Percentiles rank a stretch among this genome's conserved stretches.
Conservation (phyloP, 2,888 invertebrate genomes). For the Pimpla rufipes region DNA sequence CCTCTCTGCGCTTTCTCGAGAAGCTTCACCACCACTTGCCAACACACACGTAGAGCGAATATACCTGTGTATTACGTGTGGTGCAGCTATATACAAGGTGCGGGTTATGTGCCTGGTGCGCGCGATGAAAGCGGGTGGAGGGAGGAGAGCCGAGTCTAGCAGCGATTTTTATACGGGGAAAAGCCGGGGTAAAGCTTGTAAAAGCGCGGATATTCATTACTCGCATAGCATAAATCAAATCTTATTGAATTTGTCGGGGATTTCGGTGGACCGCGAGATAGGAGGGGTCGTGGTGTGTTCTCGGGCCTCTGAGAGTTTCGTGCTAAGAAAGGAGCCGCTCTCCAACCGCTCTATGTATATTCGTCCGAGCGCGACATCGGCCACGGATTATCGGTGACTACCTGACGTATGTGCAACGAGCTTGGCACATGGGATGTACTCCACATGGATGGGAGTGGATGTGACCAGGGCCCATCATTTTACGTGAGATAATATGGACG, state of each 20-base stretch:
- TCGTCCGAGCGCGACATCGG: not conserved
- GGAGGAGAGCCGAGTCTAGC: slow-evolving; percentile 9
- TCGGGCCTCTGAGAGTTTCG: not conserved
- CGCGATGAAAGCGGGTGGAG: slow-evolving; percentile 18
- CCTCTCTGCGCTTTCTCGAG: slow-evolving; percentile 43
- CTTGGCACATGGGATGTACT: not conserved
- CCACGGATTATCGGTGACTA: not conserved
- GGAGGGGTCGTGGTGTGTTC: not conserved
- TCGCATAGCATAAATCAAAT: slow-evolving; percentile 63
- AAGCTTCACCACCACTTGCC: slow-evolving; percentile 18
- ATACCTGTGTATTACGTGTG: slow-evolving; percentile 24
- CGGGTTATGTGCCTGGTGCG: slow-evolving; percentile 21
- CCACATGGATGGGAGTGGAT: too few species aligned
- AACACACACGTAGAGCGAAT: slow-evolving; percentile 1
- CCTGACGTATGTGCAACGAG: slow-evolving; percentile 5
- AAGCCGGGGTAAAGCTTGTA: slow-evolving; percentile 45
- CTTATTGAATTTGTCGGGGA: slow-evolving; percentile 67
- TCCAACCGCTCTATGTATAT: not conserved
- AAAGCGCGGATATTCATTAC: slow-evolving; percentile 67
- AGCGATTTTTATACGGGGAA: slow-evolving; percentile 50
- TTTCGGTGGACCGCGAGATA: slow-evolving; percentile 34
- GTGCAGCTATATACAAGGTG: slow-evolving; percentile 34
- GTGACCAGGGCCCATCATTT: too few species aligned
- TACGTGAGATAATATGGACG: too few species aligned
- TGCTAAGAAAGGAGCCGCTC: not conserved